Percentiles rank a stretch among this genome's conserved stretches.
Conservation (phyloP, 2,113 vertebrate genomes). For the Muntiacus reevesi region DNA sequence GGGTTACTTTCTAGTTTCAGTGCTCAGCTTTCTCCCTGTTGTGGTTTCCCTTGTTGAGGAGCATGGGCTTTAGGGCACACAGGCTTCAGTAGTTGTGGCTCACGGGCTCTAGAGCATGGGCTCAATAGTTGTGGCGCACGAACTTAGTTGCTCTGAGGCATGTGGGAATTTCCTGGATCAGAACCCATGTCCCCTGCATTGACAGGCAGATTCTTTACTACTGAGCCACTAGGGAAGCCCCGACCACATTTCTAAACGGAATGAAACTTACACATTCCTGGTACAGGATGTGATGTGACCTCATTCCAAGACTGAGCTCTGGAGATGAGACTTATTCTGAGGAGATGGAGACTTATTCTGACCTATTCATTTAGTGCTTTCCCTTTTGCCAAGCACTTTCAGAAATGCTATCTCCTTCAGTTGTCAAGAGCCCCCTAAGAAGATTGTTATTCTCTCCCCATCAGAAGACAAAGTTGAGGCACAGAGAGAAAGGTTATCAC, state of each 20-base stretch:
- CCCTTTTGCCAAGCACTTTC: conserved; percentile 6
- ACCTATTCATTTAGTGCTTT: neutral
- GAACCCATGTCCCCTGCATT: neutral
- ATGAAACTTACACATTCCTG: neutral
- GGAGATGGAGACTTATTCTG: neutral
- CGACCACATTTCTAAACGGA: neutral
- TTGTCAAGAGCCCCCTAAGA: neutral
- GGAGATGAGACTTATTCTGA: neutral
- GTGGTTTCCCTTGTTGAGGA: neutral
- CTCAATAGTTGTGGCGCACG: neutral
- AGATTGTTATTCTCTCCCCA: neutral
- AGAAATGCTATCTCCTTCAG: conserved; percentile 8
- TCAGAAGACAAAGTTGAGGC: neutral
- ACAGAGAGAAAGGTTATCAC: neutral
- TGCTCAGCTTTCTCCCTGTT: neutral
- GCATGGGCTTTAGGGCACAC: neutral
- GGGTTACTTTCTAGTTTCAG: neutral
- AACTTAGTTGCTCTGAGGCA: neutral
- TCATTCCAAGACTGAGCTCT: conserved; percentile 15
- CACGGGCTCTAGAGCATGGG: neutral
- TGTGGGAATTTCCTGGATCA: neutral
- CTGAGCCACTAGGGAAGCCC: neutral
- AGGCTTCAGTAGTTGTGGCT: neutral
- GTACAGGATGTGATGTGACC: neutral
- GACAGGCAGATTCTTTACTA: neutral